Conservation (phyloP, 2,797 vertebrate genomes). For the Rhincodon typus region DNA sequence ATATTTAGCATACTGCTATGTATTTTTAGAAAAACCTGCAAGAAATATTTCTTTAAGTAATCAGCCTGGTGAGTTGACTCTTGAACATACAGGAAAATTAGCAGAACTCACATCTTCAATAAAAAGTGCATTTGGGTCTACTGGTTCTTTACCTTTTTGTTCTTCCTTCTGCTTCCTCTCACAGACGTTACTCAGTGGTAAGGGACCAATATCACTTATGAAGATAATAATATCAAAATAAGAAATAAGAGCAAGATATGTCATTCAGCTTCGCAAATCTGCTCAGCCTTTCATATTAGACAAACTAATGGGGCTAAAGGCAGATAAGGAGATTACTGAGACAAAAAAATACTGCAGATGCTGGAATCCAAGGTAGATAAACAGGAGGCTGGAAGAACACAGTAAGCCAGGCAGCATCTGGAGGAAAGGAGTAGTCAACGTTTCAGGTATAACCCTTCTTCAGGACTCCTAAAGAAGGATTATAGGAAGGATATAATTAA, state of each 20-base stretch:
- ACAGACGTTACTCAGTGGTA: neutral
- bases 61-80: neutral
- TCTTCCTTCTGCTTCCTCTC: neutral
- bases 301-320: too few relatives aligned
- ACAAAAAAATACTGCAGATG: too few relatives aligned
- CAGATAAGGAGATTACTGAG: too few relatives aligned
- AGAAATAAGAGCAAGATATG: neutral
- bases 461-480: too few relatives aligned
- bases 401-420: too few relatives aligned
- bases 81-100: neutral
- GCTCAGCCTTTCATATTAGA: too few relatives aligned
- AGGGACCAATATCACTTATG: neutral
- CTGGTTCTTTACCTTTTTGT: neutral
- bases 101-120: neutral
- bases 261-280: too few relatives aligned
- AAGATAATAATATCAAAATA: neutral
- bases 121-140: neutral
- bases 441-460: too few relatives aligned
- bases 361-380: too few relatives aligned
- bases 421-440: too few relatives aligned
- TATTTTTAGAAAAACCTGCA: neutral
- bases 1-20: neutral
- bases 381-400: too few relatives aligned
- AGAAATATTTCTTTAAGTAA: neutral
- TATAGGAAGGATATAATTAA: too few relatives aligned